Conservation (phyloP, 2,888 invertebrate species). For the Yponomeuta cagnagella region DNA sequence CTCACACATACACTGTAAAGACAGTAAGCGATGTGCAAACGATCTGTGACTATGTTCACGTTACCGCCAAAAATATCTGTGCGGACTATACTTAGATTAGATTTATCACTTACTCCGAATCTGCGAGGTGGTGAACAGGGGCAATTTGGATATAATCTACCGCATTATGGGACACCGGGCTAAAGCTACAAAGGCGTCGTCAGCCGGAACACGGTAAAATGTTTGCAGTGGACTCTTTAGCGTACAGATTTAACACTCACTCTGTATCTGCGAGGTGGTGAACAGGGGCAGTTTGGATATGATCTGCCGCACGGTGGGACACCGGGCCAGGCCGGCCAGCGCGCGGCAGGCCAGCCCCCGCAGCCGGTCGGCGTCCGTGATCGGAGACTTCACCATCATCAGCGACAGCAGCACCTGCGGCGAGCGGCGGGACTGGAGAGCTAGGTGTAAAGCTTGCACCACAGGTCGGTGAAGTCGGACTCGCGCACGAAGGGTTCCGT, state of each 20-base stretch:
- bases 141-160: constrained; percentile 96
- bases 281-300: constrained; percentile 96
- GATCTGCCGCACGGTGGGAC: constrained; percentile 94
- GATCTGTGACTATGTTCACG: too few species aligned
- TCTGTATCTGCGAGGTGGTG: constrained; percentile 93
- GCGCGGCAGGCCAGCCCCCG: constrained; percentile 95
- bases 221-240: too few species aligned
- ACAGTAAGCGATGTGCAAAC: too few species aligned
- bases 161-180: constrained; percentile 94
- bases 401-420: constrained; percentile 86
- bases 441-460: not conserved
- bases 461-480: too few species aligned
- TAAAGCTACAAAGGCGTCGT: constrained; percentile 45
- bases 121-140: constrained; percentile 87
- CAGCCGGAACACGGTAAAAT: too few species aligned
- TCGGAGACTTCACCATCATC: constrained; percentile 94
- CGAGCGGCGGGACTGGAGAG: not conserved
- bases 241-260: constrained; percentile 62
- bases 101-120: not conserved
- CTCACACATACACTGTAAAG: too few species aligned
- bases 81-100: too few species aligned
- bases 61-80: too few species aligned
- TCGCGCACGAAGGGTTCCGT: too few species aligned
- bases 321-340: constrained; percentile 94
- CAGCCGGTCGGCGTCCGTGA: constrained; percentile 97